A percentile compares a stretch with the other conserved stretches of the same genome.
phyloP scores from a whole-genome alignment of 2,888 invertebrate genomes.

The Craniophora ligustri region DNA sequence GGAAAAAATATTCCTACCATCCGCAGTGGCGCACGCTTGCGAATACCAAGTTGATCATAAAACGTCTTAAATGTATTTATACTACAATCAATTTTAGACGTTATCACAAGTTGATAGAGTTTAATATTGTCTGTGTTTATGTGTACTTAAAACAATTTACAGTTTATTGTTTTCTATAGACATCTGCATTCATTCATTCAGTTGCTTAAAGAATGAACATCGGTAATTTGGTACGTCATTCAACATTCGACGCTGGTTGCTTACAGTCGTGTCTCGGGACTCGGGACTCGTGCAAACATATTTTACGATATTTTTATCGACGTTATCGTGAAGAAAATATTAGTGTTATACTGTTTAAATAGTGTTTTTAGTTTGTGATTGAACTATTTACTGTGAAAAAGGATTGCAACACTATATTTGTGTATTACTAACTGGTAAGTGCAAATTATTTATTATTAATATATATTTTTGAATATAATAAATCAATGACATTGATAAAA shows the following conservation, averaged over 20 bases:
- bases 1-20: constrained; percentile 61
- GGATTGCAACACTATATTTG: constrained; percentile 19
- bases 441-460: neutral
- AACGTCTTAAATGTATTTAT: neutral
- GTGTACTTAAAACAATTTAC: constrained; percentile 15
- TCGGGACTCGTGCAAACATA: neutral
- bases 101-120: rapidly evolving
- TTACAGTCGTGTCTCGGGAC: constrained; percentile 4
- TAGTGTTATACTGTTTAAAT: constrained; percentile 11
- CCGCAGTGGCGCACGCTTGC: constrained; percentile 69
- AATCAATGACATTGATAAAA: too few relatives aligned
- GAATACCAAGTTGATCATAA: constrained; percentile 46
- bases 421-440: constrained; percentile 12
- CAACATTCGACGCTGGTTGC: constrained; percentile 14
- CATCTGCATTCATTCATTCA: constrained; percentile 64
- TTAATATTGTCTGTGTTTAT: constrained; percentile 21
- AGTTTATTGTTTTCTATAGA: constrained; percentile 22
- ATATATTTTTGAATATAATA: neutral
- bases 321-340: constrained; percentile 8
- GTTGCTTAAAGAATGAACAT: constrained; percentile 36
- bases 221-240: constrained; percentile 31
- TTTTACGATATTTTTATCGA: constrained; percentile 16
- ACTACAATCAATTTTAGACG: constrained; percentile 4
- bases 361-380: constrained; percentile 27
- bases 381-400: constrained; percentile 20